phyloP scores from a whole-genome alignment of 2,888 invertebrate species.

The Pardosa pseudoannulata region DNA sequence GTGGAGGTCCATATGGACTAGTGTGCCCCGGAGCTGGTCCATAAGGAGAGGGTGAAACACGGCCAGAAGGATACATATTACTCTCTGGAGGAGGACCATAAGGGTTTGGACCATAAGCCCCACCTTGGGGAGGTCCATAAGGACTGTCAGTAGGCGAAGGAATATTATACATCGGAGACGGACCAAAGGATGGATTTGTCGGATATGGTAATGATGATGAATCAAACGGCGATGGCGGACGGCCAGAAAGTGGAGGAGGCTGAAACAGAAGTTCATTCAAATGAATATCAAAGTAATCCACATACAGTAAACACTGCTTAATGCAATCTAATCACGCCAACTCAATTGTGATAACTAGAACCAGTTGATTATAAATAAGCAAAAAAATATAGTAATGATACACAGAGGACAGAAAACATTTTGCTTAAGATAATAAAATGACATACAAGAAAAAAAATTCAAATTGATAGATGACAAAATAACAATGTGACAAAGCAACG shows the following conservation, averaged over 20 bases:
- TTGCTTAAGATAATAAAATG: no score
- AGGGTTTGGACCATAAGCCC: constrained; percentile 39
- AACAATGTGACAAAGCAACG: no score
- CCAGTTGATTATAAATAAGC: no score
- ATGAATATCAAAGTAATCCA: no score
- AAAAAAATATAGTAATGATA: no score
- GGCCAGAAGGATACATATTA: constrained; percentile 19
- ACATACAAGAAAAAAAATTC: no score
- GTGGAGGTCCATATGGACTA: constrained; percentile 39
- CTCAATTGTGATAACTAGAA: no score
- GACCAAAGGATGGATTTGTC: constrained; percentile 51
- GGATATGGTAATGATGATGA: constrained; percentile 53
- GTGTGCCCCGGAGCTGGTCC: background rate
- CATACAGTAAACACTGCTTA: no score
- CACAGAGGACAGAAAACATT: no score
- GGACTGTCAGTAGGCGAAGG: constrained; percentile 51
- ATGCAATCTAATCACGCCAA: no score
- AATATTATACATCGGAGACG: constrained; percentile 40
- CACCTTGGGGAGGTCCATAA: constrained; percentile 39
- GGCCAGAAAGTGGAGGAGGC: constrained; percentile 8
- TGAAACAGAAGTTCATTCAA: background rate
- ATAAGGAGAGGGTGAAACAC: constrained; percentile 10
- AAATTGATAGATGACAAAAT: no score
- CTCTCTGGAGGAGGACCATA: constrained; percentile 43
- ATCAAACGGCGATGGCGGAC: constrained; percentile 53